Percentiles rank a stretch among this genome's conserved stretches.
Evolutionary conservation across 2,888 invertebrate genomes (phyloP).

Genomic region (Neocrepidodera transversa): DNA sequence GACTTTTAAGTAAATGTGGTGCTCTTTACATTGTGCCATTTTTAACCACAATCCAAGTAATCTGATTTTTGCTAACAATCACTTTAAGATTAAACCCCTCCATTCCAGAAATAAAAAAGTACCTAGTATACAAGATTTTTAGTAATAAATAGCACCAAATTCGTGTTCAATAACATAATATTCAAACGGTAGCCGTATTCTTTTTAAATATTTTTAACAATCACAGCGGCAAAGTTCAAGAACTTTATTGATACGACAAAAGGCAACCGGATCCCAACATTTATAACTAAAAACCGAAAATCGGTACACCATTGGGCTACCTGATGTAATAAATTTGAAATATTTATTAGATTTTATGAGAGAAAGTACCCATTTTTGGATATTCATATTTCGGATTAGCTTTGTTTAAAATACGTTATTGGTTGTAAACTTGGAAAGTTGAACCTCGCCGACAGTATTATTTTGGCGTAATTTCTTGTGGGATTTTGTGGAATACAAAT

Average conservation of each 20-base stretch:
- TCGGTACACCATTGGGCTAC: conserved; percentile 21
- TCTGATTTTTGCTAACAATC: too few species aligned
- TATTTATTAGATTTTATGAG: conserved; percentile 36
- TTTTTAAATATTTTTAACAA: not conserved
- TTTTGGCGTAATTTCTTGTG: conserved; percentile 10
- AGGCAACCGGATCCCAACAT: not conserved
- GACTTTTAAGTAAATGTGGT: too few species aligned
- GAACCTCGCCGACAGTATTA: conserved; percentile 11
- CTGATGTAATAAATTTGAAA: conserved; percentile 38
- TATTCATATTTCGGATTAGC: conserved; percentile 31
- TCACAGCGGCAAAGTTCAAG: not conserved
- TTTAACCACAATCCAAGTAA: too few species aligned
- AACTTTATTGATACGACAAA: not conserved
- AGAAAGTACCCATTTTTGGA: conserved; percentile 32
- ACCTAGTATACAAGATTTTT: too few species aligned
- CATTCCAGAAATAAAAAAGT: too few species aligned
- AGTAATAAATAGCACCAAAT: too few species aligned
- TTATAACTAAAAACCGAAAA: not conserved
- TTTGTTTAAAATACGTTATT: conserved; percentile 28
- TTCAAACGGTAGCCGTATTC: not conserved
- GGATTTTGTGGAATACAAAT: not conserved
- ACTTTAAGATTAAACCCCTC: too few species aligned
- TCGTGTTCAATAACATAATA: too few species aligned
- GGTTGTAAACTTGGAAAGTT: conserved; percentile 28
- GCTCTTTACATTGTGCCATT: too few species aligned